Conservation (phyloP, 2,797 vertebrate genomes). For the Rhynchonycteris naso region DNA sequence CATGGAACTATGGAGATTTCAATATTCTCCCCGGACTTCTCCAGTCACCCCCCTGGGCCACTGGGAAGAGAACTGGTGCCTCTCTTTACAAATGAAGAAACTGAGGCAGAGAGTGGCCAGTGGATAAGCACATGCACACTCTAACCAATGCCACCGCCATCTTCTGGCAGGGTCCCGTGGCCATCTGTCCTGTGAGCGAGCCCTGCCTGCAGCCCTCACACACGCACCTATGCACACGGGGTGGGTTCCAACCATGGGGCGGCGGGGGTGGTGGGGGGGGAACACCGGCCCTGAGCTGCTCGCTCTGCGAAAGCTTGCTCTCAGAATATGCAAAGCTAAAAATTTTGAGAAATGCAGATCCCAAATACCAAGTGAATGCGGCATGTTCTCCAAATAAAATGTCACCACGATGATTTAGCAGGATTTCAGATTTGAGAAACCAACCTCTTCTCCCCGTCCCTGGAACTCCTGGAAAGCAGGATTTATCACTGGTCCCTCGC, state of each 20-base stretch:
- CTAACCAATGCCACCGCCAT: not conserved
- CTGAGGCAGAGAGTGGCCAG: not conserved
- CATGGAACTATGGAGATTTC: not conserved
- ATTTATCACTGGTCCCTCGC: constrained; percentile 73
- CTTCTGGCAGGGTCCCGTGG: too few relatives aligned
- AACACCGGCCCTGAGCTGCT: not conserved
- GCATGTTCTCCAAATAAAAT: constrained; percentile 63
- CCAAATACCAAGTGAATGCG: not conserved
- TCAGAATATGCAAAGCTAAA: not conserved
- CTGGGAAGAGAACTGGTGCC: not conserved
- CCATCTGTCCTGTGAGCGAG: too few relatives aligned
- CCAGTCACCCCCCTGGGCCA: not conserved
- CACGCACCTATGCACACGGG: fast-evolving
- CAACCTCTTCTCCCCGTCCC: constrained; percentile 47
- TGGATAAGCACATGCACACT: not conserved
- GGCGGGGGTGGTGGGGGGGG: too few relatives aligned
- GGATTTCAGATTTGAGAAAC: constrained; percentile 9
- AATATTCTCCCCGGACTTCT: not conserved
- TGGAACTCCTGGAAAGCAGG: constrained; percentile 52
- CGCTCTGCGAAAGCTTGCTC: not conserved
- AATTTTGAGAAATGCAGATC: not conserved
- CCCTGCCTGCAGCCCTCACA: fast-evolving
- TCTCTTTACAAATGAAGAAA: not conserved
- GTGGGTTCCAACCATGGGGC: not conserved
- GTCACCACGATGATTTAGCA: constrained; percentile 64